A percentile compares a stretch with the other conserved stretches of the same genome.
Evolutionary conservation across 2,888 invertebrate species (phyloP).

Genomic region (Nemotelus pantherinus): DNA sequence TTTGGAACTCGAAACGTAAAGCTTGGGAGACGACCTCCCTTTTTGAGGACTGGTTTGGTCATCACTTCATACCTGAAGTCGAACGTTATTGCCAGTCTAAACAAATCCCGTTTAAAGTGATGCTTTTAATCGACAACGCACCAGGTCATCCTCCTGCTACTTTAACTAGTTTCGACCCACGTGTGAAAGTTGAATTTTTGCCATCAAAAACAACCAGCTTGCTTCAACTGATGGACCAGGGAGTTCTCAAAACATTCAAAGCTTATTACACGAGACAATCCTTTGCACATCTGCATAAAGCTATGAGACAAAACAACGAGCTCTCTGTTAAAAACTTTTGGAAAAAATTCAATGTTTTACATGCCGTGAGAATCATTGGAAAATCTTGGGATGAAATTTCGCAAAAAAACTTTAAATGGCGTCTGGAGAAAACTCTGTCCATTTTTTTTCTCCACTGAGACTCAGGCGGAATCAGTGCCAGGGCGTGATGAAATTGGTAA

Average conservation of each 20-base stretch:
- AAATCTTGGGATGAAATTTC: too few relatives aligned
- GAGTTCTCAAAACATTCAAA: conserved; percentile 22
- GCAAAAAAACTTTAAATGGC: too few relatives aligned
- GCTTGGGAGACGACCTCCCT: conserved; percentile 49
- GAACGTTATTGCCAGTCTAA: conserved; percentile 43
- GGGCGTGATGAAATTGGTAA: too few relatives aligned
- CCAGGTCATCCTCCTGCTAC: conserved; percentile 48
- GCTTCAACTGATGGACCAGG: conserved; percentile 34
- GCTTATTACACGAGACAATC: conserved; percentile 16
- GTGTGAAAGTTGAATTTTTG: conserved; percentile 51
- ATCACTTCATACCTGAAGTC: conserved; percentile 48
- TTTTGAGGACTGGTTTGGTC: conserved; percentile 50
- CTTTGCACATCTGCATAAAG: conserved; percentile 12
- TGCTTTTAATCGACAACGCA: conserved; percentile 51
- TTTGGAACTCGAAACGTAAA: conserved; percentile 51
- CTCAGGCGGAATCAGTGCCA: too few relatives aligned
- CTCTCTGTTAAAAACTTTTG: conserved; percentile 14
- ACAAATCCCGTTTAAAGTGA: conserved; percentile 46
- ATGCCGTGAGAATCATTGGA: not conserved
- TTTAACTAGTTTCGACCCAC: conserved; percentile 46
- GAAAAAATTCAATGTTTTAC: conserved; percentile 11
- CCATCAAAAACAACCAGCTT: conserved; percentile 52
- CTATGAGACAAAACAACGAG: conserved; percentile 8
- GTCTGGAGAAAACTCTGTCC: too few relatives aligned
- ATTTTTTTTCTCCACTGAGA: too few relatives aligned